Evolutionary conservation across 1,140 invertebrate species (phyloP), one percentile per base, ranked within the genome.

Genomic region (Rhopalosiphum maidis): DNA sequence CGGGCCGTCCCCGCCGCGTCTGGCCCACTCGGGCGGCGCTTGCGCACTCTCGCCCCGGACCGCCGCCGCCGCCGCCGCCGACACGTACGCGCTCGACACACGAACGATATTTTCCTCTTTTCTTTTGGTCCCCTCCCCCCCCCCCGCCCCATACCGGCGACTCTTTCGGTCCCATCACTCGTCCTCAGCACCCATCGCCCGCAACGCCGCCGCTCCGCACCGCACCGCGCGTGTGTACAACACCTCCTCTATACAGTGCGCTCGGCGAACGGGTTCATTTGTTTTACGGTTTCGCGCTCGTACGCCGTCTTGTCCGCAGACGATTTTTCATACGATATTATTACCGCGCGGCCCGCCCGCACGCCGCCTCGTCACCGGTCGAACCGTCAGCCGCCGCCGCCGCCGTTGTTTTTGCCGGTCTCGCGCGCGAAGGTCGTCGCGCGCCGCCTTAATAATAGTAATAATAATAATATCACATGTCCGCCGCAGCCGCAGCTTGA

Each of bases 261-360:
- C 11, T 25, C 37, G 9, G 30, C 86, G 43, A 91, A 46, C 90
- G 68, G 46, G 90, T 91, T 91, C 90, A 91, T 91, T 91, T 91
- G 90, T 91, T 91, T 91, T 48, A 91, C 90, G 68, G 18, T 91
- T 82, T 91, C 55, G 41, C 90, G 60, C 90, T 37, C 90, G 68
- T 82, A 83, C 54, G 15, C n/a, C 90, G 68, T 77, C 90, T 82
- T 37, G 37, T 37, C 37, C 37, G 37, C 37, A 37, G 37, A 37
- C 37, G 37, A 37, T 37, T 37, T 37, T 37, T 37, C 37, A 37
- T 37, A 37, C 37, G 37, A 37, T 37, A 37, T 37, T 37, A 37
- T 37, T 37, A 37, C 37, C 37, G 37, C 37, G 37, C 37, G 37
- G 1, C 37, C 37, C 37, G 37, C 37, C 37, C 37, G 37, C 37